phyloP scores from a whole-genome alignment of 2,113 vertebrate genomes.

The Hystrix brachyura region DNA sequence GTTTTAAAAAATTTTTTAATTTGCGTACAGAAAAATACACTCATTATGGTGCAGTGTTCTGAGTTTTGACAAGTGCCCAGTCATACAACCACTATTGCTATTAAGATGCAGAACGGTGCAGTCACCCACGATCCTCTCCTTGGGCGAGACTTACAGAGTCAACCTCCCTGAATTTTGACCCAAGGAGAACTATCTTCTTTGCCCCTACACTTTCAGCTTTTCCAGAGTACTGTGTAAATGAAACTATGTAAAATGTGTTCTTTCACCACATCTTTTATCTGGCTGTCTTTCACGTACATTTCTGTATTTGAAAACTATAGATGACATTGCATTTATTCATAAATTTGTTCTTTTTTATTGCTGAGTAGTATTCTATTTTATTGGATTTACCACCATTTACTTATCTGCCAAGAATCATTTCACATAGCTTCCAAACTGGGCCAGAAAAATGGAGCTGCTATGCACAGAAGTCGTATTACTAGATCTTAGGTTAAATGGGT shows the following conservation, averaged over 20 bases:
- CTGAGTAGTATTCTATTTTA: background rate
- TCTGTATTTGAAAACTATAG: background rate
- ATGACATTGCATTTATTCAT: background rate
- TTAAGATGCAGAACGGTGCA: background rate
- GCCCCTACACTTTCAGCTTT: background rate
- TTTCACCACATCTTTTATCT: background rate
- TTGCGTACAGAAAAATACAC: background rate
- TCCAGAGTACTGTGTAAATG: background rate
- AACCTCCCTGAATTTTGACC: background rate
- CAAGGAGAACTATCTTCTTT: background rate
- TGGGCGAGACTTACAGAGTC: background rate
- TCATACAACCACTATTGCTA: background rate
- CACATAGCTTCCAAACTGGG: background rate
- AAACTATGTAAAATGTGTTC: background rate
- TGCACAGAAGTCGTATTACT: background rate
- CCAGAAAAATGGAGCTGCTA: background rate
- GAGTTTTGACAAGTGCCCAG: background rate
- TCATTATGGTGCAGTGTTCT: background rate
- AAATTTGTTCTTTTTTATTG: background rate
- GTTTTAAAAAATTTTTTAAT: background rate
- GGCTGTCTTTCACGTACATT: background rate
- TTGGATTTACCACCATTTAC: background rate
- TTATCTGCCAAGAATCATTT: background rate
- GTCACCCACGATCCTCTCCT: background rate
- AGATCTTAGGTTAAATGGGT: background rate